Evolutionary conservation across 1,140 invertebrate species (phyloP), one percentile per base, ranked within the genome.

Genomic region (Drosophila orena): DNA sequence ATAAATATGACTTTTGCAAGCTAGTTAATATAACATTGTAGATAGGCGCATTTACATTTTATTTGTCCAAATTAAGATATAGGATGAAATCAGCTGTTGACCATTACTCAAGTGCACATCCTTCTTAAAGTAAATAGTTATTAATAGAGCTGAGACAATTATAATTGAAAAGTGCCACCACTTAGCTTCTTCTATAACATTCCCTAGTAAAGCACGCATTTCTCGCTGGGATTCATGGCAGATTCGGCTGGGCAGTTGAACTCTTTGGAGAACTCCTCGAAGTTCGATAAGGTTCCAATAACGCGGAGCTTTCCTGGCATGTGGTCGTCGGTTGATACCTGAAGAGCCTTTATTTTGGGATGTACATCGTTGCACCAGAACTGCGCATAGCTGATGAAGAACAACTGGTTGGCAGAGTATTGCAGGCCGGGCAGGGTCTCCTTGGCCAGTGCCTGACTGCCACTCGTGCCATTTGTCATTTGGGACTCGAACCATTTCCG

Each of bases 381-480:
- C 47, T 96, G 95, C 0, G 95, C 95, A 52, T 94, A 96, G 68
- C 94, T 94, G 6, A 96, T 93, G 91, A 95, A 97, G 92, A 97
- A 97, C 1, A 97, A 92, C 85, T 97, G 96, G n/a, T 92, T 93
- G 44, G 55, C 92, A 0, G 93, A 93, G 52, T 93, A 94, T 54
- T 93, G 93, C 5, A 94, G 79, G 0, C 91, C 90, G 0, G 94
- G 94, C 14, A 94, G 77, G 0, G 91, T 92, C 68, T 94, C 93
- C 24, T 92, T 92, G 6, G 66, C 24, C 86, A 92, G 14, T 8
- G 61, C 30, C 24, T 30, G n/a, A 3, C 4, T 24, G 24, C 4
- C 24, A 24, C 24, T 24, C 24, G 30, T 27, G n/a, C 50, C 50
- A 1, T 40, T 53, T 12, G 40, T 35, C 6, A 52, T 53, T 8